Conservation (phyloP, 1,140 invertebrate species). For the Grapholita molesta region DNA sequence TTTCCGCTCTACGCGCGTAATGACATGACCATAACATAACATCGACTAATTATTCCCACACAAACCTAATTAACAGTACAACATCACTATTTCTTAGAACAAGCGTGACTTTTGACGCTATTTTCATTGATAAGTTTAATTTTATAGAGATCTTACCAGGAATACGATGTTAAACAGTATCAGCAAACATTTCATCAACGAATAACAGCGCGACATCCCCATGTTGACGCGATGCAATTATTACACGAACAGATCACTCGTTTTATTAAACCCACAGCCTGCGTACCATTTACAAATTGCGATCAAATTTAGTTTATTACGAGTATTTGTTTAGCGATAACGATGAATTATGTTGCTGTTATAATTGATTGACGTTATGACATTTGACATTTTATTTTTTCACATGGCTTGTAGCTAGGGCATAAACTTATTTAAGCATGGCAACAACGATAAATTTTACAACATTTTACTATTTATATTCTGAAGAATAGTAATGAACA, state of each 20-base stretch:
- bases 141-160: conserved; percentile 43
- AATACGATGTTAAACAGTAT: conserved; percentile 65
- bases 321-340: conserved; percentile 1
- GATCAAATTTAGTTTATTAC: background rate
- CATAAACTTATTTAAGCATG: background rate
- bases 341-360: background rate
- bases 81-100: background rate
- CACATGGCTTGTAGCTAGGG: background rate
- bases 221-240: conserved; percentile 30
- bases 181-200: conserved; percentile 66
- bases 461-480: background rate
- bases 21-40: background rate
- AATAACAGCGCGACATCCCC: conserved; percentile 65
- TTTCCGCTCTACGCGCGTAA: background rate
- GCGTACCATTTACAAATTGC: conserved; percentile 11
- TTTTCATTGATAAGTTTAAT: conserved; percentile 4
- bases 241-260: background rate
- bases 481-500: background rate
- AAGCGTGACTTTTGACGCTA: background rate
- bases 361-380: conserved; percentile 13
- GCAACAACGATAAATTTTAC: background rate
- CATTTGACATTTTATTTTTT: background rate
- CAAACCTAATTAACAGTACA: background rate
- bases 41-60: background rate
- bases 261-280: background rate